These are phyloP conservation scores for Quadroppia sp. DNA, from an alignment of 2,888 invertebrate genomes.

Conservation along the genomic window DNA sequence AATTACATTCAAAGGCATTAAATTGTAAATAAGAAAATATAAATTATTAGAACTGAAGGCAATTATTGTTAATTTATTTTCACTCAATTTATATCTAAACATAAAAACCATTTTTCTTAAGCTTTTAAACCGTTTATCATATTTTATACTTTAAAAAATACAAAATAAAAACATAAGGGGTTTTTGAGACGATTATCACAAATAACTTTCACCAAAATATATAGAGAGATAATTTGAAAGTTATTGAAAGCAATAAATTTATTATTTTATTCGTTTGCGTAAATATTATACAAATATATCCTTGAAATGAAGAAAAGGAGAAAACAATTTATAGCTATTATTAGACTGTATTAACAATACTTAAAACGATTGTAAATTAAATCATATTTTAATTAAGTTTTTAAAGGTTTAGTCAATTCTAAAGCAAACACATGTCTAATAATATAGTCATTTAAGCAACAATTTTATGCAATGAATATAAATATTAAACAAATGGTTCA, in stretches of 20 bases:
- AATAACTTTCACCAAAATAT: not conserved
- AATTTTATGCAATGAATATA: conserved; percentile 7
- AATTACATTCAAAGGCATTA: too few species aligned
- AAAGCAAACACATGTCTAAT: not conserved
- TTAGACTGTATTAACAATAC: conserved; percentile 11
- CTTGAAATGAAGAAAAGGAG: not conserved
- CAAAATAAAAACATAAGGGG: not conserved
- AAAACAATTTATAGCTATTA: conserved; percentile 22
- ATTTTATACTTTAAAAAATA: not conserved
- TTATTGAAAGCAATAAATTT: conserved; percentile 14
- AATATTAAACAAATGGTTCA: not conserved
- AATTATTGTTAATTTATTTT: too few species aligned
- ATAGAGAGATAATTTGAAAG: not conserved
- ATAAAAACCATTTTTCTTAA: too few species aligned
- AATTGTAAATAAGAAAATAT: too few species aligned
- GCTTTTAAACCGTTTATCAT: too few species aligned
- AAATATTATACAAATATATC: too few species aligned
- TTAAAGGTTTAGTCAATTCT: not conserved
- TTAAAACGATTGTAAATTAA: conserved; percentile 32
- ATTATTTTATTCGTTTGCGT: conserved; percentile 13
- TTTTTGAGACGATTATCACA: not conserved
- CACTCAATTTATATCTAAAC: too few species aligned
- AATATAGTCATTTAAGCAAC: not conserved
- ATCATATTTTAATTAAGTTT: conserved; percentile 26
- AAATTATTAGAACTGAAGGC: too few species aligned